Percentiles rank a stretch among this genome's conserved stretches.
These are phyloP conservation scores for Synergus itoensis DNA, from an alignment of 2,888 invertebrate species.

Conservation along the genomic window DNA sequence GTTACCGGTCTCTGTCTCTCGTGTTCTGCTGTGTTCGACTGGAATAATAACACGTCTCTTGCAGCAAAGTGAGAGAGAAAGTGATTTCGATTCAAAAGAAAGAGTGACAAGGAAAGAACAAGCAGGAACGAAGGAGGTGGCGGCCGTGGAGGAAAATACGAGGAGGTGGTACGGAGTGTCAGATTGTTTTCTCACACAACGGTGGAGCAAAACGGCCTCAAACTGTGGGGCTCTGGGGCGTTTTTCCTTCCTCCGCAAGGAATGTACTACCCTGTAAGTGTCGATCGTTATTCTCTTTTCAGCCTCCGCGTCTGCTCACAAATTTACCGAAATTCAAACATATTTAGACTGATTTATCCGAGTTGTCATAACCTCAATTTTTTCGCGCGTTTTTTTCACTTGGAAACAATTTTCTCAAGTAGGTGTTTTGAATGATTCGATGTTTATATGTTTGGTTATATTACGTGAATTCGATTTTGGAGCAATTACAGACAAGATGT, in stretches of 20 bases:
- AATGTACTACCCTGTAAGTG: conserved; percentile 97
- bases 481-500: not conserved
- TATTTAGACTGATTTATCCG: not conserved
- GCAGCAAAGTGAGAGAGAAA: conserved; percentile 38
- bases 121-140: conserved; percentile 45
- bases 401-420: not conserved
- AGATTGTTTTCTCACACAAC: conserved; percentile 67
- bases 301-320: conserved; percentile 33
- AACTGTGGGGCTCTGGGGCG: conserved; percentile 98
- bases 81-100: conserved; percentile 46
- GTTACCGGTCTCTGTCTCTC: conserved; percentile 33
- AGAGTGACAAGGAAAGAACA: conserved; percentile 38
- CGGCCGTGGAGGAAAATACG: conserved; percentile 53
- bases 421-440: not conserved
- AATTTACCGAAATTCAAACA: not conserved
- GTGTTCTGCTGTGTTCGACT: conserved; percentile 40
- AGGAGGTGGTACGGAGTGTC: conserved; percentile 55
- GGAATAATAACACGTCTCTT: conserved; percentile 43
- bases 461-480: not conserved
- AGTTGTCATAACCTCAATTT: not conserved
- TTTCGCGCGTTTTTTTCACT: conserved; percentile 26
- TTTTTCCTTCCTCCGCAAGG: conserved; percentile 98
- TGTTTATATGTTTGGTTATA: not conserved
- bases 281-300: conserved; percentile 40
- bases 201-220: conserved; percentile 86